These are phyloP conservation scores for Pseudomugil gertrudae DNA, from an alignment of 2,797 vertebrate genomes.

Conservation along the genomic window DNA sequence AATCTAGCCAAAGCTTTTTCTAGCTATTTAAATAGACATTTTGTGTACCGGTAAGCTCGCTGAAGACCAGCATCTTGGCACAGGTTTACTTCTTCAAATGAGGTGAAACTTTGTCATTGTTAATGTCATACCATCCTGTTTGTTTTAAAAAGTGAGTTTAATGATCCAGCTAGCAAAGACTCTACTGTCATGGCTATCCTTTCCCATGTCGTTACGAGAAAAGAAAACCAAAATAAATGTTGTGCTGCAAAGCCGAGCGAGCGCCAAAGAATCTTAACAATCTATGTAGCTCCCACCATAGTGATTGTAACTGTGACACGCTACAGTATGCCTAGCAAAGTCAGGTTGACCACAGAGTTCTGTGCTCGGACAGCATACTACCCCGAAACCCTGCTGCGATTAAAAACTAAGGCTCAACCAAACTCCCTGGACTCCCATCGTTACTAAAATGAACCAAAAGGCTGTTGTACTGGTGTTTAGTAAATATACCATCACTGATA, in stretches of 20 bases:
- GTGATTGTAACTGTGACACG: conserved; percentile 26
- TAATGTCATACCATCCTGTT: background rate
- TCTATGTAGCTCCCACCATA: conserved; percentile 13
- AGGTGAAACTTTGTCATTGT: background rate
- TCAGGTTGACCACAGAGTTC: conserved; percentile 33
- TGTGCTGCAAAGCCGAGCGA: conserved; percentile 1
- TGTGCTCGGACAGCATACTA: conserved; percentile 47
- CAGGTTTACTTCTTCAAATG: background rate
- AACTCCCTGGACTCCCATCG: conserved; percentile 29
- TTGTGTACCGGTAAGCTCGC: conserved; percentile 3
- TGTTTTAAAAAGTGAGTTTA: conserved; percentile 2
- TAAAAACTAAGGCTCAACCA: conserved; percentile 40
- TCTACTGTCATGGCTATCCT: conserved; percentile 1
- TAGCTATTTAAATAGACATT: background rate
- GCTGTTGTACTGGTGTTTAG: conserved; percentile 6
- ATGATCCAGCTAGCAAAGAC: conserved; percentile 18
- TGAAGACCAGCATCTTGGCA: background rate
- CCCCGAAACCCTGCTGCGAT: conserved; percentile 42
- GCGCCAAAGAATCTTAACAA: conserved; percentile 1
- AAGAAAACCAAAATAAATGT: conserved; percentile 15
- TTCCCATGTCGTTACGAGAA: conserved; percentile 3
- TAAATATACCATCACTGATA: conserved; percentile 9
- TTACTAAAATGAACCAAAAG: conserved; percentile 11
- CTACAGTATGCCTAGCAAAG: conserved; percentile 31
- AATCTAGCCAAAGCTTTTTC: background rate